phyloP scores from a whole-genome alignment of 2,888 invertebrate genomes.

The Panopea generosa region DNA sequence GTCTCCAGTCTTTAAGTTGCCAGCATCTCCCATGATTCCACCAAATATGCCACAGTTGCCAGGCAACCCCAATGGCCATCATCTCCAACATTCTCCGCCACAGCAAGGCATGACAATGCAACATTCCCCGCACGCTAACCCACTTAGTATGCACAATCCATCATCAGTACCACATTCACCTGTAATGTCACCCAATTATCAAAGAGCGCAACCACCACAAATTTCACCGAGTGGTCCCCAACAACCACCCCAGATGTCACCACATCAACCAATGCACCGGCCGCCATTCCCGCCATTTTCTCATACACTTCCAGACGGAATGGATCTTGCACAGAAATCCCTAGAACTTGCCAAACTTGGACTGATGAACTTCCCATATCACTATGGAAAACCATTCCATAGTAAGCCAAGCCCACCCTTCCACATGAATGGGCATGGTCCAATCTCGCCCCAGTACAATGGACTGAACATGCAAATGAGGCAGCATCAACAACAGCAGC shows the following conservation, averaged over 20 bases:
- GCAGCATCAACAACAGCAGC: constrained; percentile 45
- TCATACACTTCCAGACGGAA: constrained; percentile 54
- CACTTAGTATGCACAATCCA: constrained; percentile 35
- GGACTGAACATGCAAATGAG: constrained; percentile 62
- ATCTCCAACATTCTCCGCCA: constrained; percentile 56
- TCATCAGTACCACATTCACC: constrained; percentile 58
- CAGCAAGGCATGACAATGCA: constrained; percentile 55
- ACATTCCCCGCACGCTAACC: constrained; percentile 53
- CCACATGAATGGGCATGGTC: constrained; percentile 74
- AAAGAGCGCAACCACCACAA: constrained; percentile 25
- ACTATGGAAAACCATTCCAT: constrained; percentile 52
- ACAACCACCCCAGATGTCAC: constrained; percentile 44
- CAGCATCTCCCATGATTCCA: constrained; percentile 70
- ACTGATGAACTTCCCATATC: constrained; percentile 58
- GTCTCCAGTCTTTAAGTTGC: constrained; percentile 74
- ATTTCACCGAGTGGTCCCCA: constrained; percentile 27
- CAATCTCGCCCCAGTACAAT: constrained; percentile 67
- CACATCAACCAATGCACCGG: constrained; percentile 48
- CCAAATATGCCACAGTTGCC: constrained; percentile 52
- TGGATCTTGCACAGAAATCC: constrained; percentile 60
- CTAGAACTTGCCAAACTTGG: constrained; percentile 60
- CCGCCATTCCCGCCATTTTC: constrained; percentile 59
- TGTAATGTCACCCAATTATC: constrained; percentile 65
- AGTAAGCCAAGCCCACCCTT: constrained; percentile 73
- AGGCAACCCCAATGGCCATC: constrained; percentile 57